These are phyloP conservation scores for Erythrocebus patas DNA, from an alignment of 2,113 vertebrate species.

Conservation along the genomic window DNA sequence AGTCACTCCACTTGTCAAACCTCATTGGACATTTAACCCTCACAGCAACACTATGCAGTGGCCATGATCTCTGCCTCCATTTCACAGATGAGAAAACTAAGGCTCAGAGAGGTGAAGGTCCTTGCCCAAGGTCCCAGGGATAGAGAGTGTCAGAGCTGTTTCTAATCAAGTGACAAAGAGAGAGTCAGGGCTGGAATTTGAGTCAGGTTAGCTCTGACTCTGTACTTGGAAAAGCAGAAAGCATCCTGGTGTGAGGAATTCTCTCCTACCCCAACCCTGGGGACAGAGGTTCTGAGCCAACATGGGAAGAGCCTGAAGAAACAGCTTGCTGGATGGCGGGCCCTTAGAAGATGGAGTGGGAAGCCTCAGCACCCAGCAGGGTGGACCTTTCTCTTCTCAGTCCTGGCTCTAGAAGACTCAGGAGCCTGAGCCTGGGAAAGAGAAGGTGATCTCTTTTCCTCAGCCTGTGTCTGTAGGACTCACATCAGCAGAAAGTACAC, in stretches of 20 bases:
- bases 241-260: background rate
- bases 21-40: background rate
- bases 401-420: background rate
- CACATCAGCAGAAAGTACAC: background rate
- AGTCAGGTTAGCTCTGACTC: background rate
- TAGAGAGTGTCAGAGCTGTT: background rate
- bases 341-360: background rate
- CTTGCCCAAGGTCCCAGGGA: background rate
- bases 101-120: background rate
- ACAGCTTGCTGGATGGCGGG: background rate
- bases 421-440: background rate
- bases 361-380: background rate
- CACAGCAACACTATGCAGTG: background rate
- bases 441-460: no score
- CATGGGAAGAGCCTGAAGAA: background rate
- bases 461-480: background rate
- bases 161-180: background rate
- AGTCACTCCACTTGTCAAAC: background rate
- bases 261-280: background rate
- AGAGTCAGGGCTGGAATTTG: background rate
- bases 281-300: background rate
- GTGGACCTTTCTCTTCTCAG: background rate
- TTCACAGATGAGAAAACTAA: background rate
- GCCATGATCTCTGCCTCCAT: background rate
- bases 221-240: background rate